phyloP scores from a whole-genome alignment of 2,113 vertebrate genomes.

The Bathybates hornii region DNA sequence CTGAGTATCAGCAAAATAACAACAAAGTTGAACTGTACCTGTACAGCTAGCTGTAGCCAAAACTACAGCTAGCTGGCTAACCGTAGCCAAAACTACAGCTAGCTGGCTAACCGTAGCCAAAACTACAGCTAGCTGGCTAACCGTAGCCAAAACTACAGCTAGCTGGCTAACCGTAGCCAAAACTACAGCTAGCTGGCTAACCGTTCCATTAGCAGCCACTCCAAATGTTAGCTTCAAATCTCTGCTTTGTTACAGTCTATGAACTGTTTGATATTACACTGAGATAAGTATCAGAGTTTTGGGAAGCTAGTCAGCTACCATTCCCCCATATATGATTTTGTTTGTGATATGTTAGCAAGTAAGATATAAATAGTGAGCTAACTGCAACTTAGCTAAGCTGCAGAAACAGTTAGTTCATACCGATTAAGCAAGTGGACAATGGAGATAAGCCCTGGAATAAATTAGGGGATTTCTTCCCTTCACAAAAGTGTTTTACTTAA shows the following conservation, averaged over 20 bases:
- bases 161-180: background rate
- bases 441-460: background rate
- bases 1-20: background rate
- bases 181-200: background rate
- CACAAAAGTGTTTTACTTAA: background rate
- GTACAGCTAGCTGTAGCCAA: background rate
- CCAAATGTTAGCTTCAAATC: background rate
- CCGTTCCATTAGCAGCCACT: background rate
- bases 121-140: background rate
- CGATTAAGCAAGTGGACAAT: rapidly evolving
- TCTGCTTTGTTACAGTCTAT: background rate
- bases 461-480: background rate
- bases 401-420: background rate
- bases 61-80: background rate
- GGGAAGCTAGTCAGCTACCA: background rate
- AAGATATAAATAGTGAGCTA: background rate
- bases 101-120: background rate
- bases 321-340: background rate
- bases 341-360: background rate
- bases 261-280: background rate
- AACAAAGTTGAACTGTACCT: background rate
- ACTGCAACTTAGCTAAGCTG: rapidly evolving
- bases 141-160: background rate
- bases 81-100: background rate
- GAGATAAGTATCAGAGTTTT: background rate